Evolutionary conservation across 2,888 invertebrate species (phyloP).

Genomic region (Tenthredo livida): DNA sequence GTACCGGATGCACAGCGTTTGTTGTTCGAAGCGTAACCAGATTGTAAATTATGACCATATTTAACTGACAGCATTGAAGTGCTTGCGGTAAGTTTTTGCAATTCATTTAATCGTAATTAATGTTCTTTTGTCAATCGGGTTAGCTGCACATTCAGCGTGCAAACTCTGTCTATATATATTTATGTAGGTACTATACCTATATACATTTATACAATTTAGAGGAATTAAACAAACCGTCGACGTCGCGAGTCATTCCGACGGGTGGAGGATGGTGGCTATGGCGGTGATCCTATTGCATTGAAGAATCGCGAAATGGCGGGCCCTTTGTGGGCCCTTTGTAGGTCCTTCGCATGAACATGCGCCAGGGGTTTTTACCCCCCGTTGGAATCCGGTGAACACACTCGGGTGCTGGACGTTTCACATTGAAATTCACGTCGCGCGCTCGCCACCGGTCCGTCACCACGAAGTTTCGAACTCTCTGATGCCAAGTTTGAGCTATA

Average conservation of each 20-base stretch:
- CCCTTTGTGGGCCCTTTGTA: slow-evolving; percentile 68
- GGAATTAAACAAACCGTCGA: slow-evolving; percentile 41
- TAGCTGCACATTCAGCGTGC: neutral
- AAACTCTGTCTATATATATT: neutral
- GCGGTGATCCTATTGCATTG: slow-evolving; percentile 24
- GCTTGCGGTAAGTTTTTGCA: slow-evolving; percentile 17
- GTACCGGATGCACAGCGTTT: slow-evolving; percentile 36
- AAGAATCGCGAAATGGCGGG: slow-evolving; percentile 66
- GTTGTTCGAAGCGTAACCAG: slow-evolving; percentile 36
- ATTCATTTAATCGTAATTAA: slow-evolving; percentile 15
- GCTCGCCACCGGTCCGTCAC: slow-evolving; percentile 68
- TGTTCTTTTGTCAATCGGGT: slow-evolving; percentile 18
- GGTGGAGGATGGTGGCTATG: slow-evolving; percentile 9
- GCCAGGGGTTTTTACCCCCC: slow-evolving; percentile 72
- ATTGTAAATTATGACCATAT: slow-evolving; percentile 14
- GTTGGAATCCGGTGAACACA: slow-evolving; percentile 74
- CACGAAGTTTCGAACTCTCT: slow-evolving; percentile 55
- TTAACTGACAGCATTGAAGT: neutral
- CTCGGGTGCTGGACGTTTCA: slow-evolving; percentile 71
- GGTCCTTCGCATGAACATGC: slow-evolving; percentile 65
- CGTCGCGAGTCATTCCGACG: slow-evolving; percentile 42
- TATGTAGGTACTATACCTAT: neutral
- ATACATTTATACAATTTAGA: neutral
- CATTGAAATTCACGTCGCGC: slow-evolving; percentile 75
- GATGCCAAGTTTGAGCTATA: slow-evolving; percentile 53